phyloP scores from a whole-genome alignment of 2,888 invertebrate genomes.

The Sarcophaga subvicina region DNA sequence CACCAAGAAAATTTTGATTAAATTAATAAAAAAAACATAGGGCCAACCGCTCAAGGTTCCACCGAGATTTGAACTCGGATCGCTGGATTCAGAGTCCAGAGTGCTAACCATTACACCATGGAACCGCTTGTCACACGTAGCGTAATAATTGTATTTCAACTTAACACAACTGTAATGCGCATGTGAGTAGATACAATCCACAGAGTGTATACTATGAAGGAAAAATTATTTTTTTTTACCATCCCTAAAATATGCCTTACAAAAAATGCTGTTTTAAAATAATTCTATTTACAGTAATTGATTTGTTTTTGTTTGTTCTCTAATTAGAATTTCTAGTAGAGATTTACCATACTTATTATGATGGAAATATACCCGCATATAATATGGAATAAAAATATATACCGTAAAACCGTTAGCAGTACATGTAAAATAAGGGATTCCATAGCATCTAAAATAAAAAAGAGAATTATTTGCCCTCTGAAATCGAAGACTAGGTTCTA shows the following conservation, averaged over 20 bases:
- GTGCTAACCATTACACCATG: constrained; percentile 80
- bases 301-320: too few relatives aligned
- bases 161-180: constrained; percentile 5
- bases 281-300: not conserved
- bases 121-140: constrained; percentile 71
- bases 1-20: too few relatives aligned
- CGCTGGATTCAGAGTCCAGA: constrained; percentile 81
- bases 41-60: constrained; percentile 73
- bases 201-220: not conserved
- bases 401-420: too few relatives aligned
- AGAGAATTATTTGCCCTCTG: not conserved
- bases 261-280: not conserved
- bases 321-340: not conserved
- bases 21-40: not conserved
- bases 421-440: not conserved
- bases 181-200: constrained; percentile 54
- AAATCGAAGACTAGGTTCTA: constrained; percentile 77
- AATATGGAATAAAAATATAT: too few relatives aligned
- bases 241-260: constrained; percentile 52
- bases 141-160: not conserved
- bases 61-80: constrained; percentile 80
- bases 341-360: too few relatives aligned
- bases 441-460: not conserved
- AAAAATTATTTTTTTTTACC: not conserved
- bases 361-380: too few relatives aligned